Conservation (phyloP, 2,113 vertebrate genomes). For the Nerophis ophidion region DNA sequence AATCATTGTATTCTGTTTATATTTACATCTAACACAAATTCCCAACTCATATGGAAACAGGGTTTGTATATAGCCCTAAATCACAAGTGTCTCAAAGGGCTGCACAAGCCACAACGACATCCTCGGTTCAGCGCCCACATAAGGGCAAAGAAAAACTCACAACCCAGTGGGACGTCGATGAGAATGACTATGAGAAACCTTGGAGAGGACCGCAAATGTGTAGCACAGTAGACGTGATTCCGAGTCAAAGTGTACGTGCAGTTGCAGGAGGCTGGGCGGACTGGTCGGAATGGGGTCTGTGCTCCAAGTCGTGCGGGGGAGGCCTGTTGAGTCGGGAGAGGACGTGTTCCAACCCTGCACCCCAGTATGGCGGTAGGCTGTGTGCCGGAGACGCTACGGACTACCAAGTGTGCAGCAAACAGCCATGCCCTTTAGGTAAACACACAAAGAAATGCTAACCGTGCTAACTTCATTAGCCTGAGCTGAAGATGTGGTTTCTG, state of each 20-base stretch:
- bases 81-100: no score
- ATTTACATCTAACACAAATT: no score
- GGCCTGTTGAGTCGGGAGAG: conserved; percentile 82
- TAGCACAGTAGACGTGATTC: not conserved
- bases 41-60: no score
- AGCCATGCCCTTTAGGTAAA: conserved; percentile 79
- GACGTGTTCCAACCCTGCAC: conserved; percentile 81
- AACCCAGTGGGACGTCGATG: no score
- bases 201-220: no score
- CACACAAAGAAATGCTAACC: not conserved
- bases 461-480: not conserved
- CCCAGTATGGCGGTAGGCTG: conserved; percentile 80
- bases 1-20: no score
- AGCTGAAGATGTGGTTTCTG: no score
- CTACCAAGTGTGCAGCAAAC: conserved; percentile 82
- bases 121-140: no score
- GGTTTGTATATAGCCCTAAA: no score
- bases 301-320: conserved; percentile 84
- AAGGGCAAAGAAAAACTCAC: no score
- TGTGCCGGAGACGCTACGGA: conserved; percentile 81
- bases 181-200: no score
- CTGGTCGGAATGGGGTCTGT: conserved; percentile 89
- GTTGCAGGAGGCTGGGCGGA: conserved; percentile 89
- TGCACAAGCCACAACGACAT: no score
- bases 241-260: conserved; percentile 41